Conservation (phyloP, 2,113 vertebrate genomes). For the Pluvianellus socialis region DNA sequence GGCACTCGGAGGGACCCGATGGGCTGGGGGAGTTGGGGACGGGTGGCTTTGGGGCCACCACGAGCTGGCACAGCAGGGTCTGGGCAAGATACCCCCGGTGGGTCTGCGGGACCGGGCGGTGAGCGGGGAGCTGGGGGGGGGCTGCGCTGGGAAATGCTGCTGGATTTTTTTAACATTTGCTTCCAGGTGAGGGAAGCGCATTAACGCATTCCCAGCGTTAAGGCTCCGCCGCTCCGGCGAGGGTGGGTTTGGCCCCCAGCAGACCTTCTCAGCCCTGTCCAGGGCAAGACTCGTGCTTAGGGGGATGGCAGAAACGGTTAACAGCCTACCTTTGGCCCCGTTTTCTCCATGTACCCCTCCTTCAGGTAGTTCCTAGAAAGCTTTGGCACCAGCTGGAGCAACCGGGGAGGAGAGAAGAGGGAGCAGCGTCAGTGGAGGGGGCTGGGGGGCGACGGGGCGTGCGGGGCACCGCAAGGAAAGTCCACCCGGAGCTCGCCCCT, state of each 20-base stretch:
- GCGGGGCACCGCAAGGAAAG: neutral
- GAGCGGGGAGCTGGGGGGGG: no score
- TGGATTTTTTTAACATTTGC: neutral
- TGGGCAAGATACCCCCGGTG: neutral
- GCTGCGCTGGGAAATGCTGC: neutral
- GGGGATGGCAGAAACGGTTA: neutral
- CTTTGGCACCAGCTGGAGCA: constrained; percentile 87
- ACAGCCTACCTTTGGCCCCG: constrained; percentile 88
- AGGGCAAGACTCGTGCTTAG: neutral
- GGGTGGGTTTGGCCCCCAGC: neutral
- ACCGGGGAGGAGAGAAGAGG: neutral
- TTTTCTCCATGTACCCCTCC: constrained; percentile 79
- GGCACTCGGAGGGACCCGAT: neutral
- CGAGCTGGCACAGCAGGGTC: neutral
- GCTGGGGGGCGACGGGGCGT: accelerated
- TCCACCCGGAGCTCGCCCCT: accelerated
- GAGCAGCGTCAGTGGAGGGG: neutral
- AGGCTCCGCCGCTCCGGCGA: neutral
- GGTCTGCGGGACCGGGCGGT: neutral
- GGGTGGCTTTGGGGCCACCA: neutral
- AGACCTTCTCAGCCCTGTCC: neutral
- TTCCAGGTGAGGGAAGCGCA: neutral
- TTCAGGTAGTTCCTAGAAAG: constrained; percentile 94
- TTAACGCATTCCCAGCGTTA: accelerated
- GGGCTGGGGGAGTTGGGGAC: neutral